These are phyloP conservation scores for Myotis brandtii DNA, from an alignment of 2,113 vertebrate species.

Conservation along the genomic window DNA sequence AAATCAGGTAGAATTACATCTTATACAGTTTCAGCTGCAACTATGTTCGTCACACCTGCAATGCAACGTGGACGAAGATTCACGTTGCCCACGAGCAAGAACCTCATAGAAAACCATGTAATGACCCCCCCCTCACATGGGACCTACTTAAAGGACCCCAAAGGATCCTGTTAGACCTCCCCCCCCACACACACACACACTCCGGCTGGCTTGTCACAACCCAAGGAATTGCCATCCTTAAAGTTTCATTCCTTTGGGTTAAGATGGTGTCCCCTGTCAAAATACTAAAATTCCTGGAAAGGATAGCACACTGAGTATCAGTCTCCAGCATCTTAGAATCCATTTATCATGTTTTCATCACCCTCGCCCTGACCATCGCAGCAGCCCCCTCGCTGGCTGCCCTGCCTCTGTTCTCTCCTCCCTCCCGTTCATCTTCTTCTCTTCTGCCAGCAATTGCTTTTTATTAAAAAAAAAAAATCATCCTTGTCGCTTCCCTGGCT, in stretches of 20 bases:
- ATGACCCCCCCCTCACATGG: not conserved
- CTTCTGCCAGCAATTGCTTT: not conserved
- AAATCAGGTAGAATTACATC: not conserved
- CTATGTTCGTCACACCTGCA: not conserved
- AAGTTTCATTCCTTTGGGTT: constrained; percentile 61
- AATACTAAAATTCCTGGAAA: constrained; percentile 51
- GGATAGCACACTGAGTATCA: not conserved
- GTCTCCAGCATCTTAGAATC: constrained; percentile 23
- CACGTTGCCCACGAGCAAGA: not conserved
- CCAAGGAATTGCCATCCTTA: constrained; percentile 19
- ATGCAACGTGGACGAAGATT: not conserved
- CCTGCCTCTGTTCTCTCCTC: not conserved
- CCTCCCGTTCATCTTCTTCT: not conserved
- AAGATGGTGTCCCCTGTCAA: constrained; percentile 64
- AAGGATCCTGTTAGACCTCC: not conserved
- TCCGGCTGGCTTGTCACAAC: not conserved
- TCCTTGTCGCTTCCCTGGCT: not conserved
- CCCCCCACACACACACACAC: too few species aligned
- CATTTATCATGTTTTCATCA: constrained; percentile 73
- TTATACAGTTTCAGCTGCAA: not conserved
- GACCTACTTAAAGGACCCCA: not conserved
- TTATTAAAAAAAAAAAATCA: not conserved
- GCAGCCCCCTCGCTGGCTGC: constrained; percentile 1
- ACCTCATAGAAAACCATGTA: not conserved
- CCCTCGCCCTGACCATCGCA: not conserved